Conservation (phyloP, 2,113 vertebrate species). For the Phyllostomus discolor region DNA sequence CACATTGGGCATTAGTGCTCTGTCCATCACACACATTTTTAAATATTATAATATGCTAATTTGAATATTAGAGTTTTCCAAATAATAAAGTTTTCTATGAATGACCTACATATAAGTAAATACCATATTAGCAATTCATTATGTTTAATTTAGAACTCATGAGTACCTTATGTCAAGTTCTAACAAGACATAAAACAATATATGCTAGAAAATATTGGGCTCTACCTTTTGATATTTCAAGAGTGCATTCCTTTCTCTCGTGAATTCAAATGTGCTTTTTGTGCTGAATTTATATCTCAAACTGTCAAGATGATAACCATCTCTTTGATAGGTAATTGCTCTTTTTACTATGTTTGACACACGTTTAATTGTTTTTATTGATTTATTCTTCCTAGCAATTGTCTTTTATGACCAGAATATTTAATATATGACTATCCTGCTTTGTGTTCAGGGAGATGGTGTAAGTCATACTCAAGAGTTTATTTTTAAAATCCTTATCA, state of each 20-base stretch:
- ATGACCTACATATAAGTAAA: neutral
- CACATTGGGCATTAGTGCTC: neutral
- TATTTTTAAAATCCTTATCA: neutral
- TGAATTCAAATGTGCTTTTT: slow-evolving; percentile 26
- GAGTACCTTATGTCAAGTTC: neutral
- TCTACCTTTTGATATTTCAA: neutral
- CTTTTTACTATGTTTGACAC: slow-evolving; percentile 36
- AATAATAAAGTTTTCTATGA: neutral
- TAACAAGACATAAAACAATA: neutral
- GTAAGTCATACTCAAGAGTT: neutral
- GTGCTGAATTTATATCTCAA: neutral
- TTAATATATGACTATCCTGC: neutral
- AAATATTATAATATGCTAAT: neutral
- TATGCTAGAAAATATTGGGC: neutral
- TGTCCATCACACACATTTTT: neutral
- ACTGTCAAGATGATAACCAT: slow-evolving; percentile 41
- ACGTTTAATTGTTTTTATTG: slow-evolving; percentile 54
- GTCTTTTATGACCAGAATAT: neutral
- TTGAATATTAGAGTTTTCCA: neutral
- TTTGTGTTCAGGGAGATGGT: neutral
- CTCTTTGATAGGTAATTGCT: slow-evolving; percentile 1
- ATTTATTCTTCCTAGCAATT: slow-evolving; percentile 36
- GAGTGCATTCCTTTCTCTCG: neutral
- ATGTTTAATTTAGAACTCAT: neutral
- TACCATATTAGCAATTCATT: neutral